These are phyloP conservation scores for Aepyceros melampus DNA, from an alignment of 2,113 vertebrate genomes.

Conservation along the genomic window DNA sequence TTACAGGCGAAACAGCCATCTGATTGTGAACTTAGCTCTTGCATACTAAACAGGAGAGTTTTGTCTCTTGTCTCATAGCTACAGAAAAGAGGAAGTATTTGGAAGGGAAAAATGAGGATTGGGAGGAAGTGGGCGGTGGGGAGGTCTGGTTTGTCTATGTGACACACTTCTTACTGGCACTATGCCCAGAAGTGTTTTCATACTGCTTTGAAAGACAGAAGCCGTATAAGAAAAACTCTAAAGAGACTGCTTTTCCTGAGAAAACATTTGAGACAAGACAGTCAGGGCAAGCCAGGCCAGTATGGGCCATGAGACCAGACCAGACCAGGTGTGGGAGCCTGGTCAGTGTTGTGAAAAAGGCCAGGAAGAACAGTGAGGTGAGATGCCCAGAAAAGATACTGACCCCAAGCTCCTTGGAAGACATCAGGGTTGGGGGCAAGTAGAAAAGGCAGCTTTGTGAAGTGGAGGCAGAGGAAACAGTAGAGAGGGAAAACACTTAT, in stretches of 20 bases:
- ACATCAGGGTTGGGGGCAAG: not conserved
- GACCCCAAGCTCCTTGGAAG: not conserved
- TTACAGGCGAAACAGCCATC: not conserved
- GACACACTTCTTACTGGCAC: not conserved
- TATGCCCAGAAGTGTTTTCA: not conserved
- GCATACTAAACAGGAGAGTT: not conserved
- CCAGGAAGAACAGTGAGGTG: not conserved
- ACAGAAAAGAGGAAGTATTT: not conserved
- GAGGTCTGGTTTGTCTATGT: not conserved
- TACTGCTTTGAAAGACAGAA: not conserved
- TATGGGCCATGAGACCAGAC: not conserved
- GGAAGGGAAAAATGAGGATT: not conserved
- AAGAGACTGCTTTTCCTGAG: not conserved
- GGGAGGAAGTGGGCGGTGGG: fast-evolving
- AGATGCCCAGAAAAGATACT: not conserved
- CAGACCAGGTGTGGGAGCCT: not conserved
- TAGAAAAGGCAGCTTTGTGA: not conserved
- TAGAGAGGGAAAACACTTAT: not conserved
- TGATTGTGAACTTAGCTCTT: not conserved
- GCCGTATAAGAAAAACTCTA: not conserved
- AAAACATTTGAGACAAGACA: not conserved
- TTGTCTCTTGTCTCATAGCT: not conserved
- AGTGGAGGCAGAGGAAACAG: not conserved
- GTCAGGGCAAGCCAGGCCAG: not conserved
- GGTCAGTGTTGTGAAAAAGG: not conserved